A percentile compares a stretch with the other conserved stretches of the same genome.
Conservation (phyloP, 2,888 invertebrate genomes). For the Noctua pronuba region DNA sequence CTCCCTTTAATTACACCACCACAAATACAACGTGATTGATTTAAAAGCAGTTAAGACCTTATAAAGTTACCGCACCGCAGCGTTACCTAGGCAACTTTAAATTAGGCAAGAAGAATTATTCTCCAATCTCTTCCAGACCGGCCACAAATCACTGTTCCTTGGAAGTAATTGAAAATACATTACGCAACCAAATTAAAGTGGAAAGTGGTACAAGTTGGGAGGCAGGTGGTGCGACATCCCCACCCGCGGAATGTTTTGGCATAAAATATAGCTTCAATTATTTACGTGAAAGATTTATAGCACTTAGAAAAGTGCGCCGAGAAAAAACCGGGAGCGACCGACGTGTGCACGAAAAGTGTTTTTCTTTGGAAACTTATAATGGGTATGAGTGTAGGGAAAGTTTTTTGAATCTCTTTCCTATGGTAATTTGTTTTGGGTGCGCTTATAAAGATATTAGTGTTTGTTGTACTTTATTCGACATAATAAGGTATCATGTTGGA, state of each 20-base stretch:
- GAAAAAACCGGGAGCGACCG: slow-evolving; percentile 87
- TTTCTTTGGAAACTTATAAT: slow-evolving; percentile 90
- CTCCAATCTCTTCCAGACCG: slow-evolving; percentile 85
- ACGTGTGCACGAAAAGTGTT: slow-evolving; percentile 90
- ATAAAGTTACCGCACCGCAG: slow-evolving; percentile 51
- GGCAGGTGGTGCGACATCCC: slow-evolving; percentile 89
- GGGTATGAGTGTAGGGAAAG: slow-evolving; percentile 89
- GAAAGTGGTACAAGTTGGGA: slow-evolving; percentile 89
- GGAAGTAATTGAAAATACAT: slow-evolving; percentile 91
- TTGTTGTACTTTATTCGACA: slow-evolving; percentile 72
- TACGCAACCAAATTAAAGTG: slow-evolving; percentile 91
- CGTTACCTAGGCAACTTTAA: slow-evolving; percentile 79
- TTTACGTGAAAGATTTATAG: slow-evolving; percentile 90
- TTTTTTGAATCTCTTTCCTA: slow-evolving; percentile 89
- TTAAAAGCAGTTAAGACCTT: slow-evolving; percentile 44
- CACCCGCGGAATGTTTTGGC: slow-evolving; percentile 90
- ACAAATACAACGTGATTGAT: slow-evolving; percentile 44
- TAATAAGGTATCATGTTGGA: slow-evolving; percentile 37
- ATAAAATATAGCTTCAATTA: slow-evolving; percentile 91
- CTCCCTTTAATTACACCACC: background rate
- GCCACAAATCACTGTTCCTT: slow-evolving; percentile 89
- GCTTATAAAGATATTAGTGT: slow-evolving; percentile 86
- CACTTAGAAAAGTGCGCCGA: slow-evolving; percentile 90
- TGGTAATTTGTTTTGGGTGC: slow-evolving; percentile 90
- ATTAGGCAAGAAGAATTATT: slow-evolving; percentile 86